Evolutionary conservation across 2,888 invertebrate species (phyloP), one percentile per base, ranked within the genome.

Genomic region (Cyclophora punctaria): DNA sequence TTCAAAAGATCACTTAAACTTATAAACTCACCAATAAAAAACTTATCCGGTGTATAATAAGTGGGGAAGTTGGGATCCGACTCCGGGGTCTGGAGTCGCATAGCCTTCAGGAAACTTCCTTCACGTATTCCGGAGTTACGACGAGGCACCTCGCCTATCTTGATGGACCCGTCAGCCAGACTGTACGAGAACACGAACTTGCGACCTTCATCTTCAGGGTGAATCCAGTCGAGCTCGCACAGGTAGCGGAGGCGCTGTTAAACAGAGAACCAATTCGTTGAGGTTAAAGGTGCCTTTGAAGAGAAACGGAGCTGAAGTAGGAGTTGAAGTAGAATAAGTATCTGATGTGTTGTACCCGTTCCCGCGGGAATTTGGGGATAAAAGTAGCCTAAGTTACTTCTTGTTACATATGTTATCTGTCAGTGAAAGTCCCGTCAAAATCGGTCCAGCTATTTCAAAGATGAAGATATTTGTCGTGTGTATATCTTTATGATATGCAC

Each of bases 31-130:
- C 96, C 96, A 55, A 96, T 93, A 71, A 90, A 93, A 71, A 97
- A 94, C 80, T 94, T 95, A 40, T 91, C 91, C 0, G 96, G 94
- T 0, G 93, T 93, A 66, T 93, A 96, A 73, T 93, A 95, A 3
- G 90, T 89, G 0, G 95, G 95, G 66, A 93, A 90, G 64, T 94
- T 91, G 2, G 91, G 91, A 59, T 91, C 90, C 0, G 91, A 90
- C 0, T 91, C 91, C 0, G 95, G 94, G 57, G 94, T 94, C 7
- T 92, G 90, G 35, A 96, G 71, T 20, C 90, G 81, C 63, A 90
- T 92, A 41, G 92, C 73, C 58, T 91, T 90, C 46, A 96, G 83
- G 80, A 96, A 97, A 69, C 91, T 91, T 1, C 96, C 96, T 48
- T 93, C 95, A 20, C 66, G 66, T 52, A 94, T 92, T 44, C 96